Base-by-base conservation (phyloP, 2,797 vertebrate genomes). In the Arremon brunneinucha region DNA sequence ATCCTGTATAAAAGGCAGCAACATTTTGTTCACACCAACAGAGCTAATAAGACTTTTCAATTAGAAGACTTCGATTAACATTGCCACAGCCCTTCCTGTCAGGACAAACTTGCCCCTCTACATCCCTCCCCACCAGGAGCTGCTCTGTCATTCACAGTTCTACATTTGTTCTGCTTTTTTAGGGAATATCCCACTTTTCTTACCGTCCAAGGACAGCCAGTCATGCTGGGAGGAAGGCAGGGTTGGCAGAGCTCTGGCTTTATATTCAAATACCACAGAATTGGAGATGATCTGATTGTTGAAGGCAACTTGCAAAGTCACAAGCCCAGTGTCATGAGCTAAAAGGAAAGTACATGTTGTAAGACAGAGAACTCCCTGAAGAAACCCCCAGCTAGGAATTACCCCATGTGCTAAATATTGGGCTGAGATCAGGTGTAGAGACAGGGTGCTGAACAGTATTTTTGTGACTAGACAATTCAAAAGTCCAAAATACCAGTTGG, bases 231-330 rank as follows among this genome's bases (percentile, higher is more conserved):
- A 99, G 84, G 99, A 99, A 85, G 99, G 99, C 97, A 99, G 98
- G 49, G 99, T 99, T 81, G 99, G 99, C 96, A 99, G 98, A 75
- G 99, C 99, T 64, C 99, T 99, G 55, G 99, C 99, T 98, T 99
- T 99, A 97, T 99, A 99, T 97, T 99, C 99, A 97, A 99, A 99
- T 94, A 99, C 99, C 98, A 99, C 99, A 1, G 99, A 99, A 97
- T 99, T 99, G 94, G 99, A 99, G 98, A 99, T 99, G 97, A 99
- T 99, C 98, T 99, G 99, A 98, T 98, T 99, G 98, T 99, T 99
- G 98, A 98, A 98, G 93, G 99, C 99, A 98, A 99, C 99, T 98
- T 99, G 99, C 93, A 99, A 98, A 62, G 99, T 99, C 98, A 99
- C 99, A 46, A 99, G 98, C 93, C 99, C 99, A 59, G 99, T 99